A percentile compares a stretch with the other conserved stretches of the same genome.
phyloP scores from a whole-genome alignment of 1,140 invertebrate species.

The Orchestia grillus region DNA sequence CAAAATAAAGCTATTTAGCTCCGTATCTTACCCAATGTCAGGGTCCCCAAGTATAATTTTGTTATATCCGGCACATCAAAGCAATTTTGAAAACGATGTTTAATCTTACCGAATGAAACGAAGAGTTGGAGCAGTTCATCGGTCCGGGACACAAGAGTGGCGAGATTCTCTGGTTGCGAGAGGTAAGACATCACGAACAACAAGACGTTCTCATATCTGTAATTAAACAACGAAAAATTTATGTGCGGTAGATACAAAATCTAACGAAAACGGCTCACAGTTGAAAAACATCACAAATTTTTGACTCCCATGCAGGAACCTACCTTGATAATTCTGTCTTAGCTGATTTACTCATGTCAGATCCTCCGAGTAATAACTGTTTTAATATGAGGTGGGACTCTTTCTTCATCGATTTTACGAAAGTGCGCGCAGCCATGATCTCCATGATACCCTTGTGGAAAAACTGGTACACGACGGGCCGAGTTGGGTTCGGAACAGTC shows the following conservation, averaged over 20 bases:
- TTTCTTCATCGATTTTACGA: not conserved
- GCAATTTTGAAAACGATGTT: too few relatives aligned
- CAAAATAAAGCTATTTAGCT: too few relatives aligned
- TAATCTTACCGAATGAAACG: too few relatives aligned
- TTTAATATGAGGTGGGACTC: not conserved
- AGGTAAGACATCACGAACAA: not conserved
- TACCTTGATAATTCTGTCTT: not conserved
- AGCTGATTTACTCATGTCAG: not conserved
- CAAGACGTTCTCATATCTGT: slow-evolving; percentile 20
- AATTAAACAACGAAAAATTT: not conserved
- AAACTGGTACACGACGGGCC: not conserved
- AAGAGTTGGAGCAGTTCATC: not conserved
- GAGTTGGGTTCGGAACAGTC: not conserved
- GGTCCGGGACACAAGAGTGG: not conserved
- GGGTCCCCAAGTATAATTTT: too few relatives aligned
- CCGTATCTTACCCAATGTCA: too few relatives aligned
- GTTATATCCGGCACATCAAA: too few relatives aligned
- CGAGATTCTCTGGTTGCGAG: not conserved
- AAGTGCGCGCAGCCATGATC: slow-evolving; percentile 24
- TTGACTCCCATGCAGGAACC: not conserved
- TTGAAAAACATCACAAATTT: not conserved
- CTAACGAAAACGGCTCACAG: not conserved
- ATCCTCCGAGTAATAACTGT: not conserved
- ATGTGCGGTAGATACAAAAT: not conserved
- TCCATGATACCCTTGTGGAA: slow-evolving; percentile 16